These are phyloP conservation scores for Cloeon dipterum DNA, from an alignment of 2,888 invertebrate species.

Conservation along the genomic window DNA sequence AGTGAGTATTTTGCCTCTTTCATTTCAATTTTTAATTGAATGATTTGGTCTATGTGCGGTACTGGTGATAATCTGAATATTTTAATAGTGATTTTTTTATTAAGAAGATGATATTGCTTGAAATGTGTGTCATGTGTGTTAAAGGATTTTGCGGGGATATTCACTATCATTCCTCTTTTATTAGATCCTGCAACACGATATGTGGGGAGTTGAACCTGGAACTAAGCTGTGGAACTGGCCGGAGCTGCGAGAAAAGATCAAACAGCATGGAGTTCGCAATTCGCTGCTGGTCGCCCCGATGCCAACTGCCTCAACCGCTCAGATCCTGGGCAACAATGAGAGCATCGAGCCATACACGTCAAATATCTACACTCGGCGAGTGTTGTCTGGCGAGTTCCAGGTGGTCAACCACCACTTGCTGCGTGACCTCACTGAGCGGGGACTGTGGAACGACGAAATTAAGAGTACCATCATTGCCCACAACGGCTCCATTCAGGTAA, in stretches of 20 bases:
- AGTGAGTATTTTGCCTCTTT: too few relatives aligned
- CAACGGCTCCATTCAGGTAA: slow-evolving; percentile 70
- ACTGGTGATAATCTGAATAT: too few relatives aligned
- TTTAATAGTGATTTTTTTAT: too few relatives aligned
- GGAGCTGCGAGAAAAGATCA: slow-evolving; percentile 57
- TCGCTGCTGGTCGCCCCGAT: slow-evolving; percentile 87
- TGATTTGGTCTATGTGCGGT: too few relatives aligned
- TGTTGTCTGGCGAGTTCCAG: slow-evolving; percentile 81
- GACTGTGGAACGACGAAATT: slow-evolving; percentile 88
- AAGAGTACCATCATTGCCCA: slow-evolving; percentile 80
- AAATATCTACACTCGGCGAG: slow-evolving; percentile 84
- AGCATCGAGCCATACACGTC: slow-evolving; percentile 96
- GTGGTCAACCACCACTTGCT: slow-evolving; percentile 90
- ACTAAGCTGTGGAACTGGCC: slow-evolving; percentile 70
- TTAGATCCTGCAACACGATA: slow-evolving; percentile 80
- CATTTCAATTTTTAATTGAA: too few relatives aligned
- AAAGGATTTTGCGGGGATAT: too few relatives aligned
- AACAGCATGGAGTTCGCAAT: slow-evolving; percentile 75
- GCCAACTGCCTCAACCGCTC: slow-evolving; percentile 98
- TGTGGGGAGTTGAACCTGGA: slow-evolving; percentile 84
- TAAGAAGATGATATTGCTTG: too few relatives aligned
- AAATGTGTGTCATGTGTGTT: too few relatives aligned
- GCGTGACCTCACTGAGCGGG: slow-evolving; percentile 72
- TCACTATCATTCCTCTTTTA: too few relatives aligned
- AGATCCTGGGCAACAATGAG: slow-evolving; percentile 97